Base-by-base conservation (phyloP, 2,113 vertebrate species). In the Thomomys bottae region DNA sequence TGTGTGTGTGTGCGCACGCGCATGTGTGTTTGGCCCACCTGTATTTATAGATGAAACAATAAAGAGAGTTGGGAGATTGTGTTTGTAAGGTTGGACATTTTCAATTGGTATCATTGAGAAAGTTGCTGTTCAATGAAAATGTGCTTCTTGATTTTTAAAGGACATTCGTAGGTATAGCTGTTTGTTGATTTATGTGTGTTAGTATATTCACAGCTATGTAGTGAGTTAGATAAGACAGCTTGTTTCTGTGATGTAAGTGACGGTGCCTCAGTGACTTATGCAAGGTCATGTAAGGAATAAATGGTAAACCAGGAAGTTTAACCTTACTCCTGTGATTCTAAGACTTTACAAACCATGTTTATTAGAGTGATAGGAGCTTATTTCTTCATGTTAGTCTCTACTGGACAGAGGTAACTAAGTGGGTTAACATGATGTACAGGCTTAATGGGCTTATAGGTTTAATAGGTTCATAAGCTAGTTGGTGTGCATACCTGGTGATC, bases 371-470 rank as follows among this genome's bases (percentile, higher is more conserved):
- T 24, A 6, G 5, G 23, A 45, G 42, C 80, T 90, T 72, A 72
- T 87, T 87, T 92, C 38, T 67, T 80, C 11, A 32, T n/a, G 45
- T 36, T 80, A 40, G 20, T 70, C 79, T 75, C 79, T 90, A 68
- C 3, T 70, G 18, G 49, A 42, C 66, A 86, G 80, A 38, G 30
- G n/a, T 30, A 6, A 40, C 30, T 87, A 61, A 84, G 30, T 84
- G 45, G 12, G 26, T 72, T 38, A 42, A 20, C 9, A 40, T 14
- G 45, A 34, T 34, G 14, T 14, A 36, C 20, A 81, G 30, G 15
- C 24, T 87, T 63, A 23, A 40, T 24, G 34, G 40, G 64, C 61
- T 88, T 89, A 66, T 26, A 63, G 20, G 40, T 63, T 26, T 28
- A 18, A 34, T 12, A 70, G 70, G n/a, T 32, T 67, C 38, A 4